These are phyloP conservation scores for Papilio machaon DNA, from an alignment of 1,140 invertebrate species.

Conservation along the genomic window DNA sequence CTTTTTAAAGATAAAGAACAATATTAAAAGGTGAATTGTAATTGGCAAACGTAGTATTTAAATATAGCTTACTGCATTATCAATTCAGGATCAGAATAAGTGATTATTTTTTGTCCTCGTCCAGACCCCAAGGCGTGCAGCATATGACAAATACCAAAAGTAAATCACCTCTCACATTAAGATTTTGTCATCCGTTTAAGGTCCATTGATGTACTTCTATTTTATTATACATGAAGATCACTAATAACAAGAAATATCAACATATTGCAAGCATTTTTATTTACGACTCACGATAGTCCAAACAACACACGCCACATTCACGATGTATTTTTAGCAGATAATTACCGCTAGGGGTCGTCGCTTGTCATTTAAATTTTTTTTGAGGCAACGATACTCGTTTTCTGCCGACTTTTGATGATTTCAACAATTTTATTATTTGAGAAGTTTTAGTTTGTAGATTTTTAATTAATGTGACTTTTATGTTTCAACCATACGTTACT, in stretches of 20 bases:
- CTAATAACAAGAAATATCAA: slow-evolving; percentile 66
- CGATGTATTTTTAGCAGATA: slow-evolving; percentile 76
- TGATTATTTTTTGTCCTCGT: slow-evolving; percentile 82
- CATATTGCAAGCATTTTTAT: slow-evolving; percentile 77
- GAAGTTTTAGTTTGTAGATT: neutral
- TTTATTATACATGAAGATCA: slow-evolving; percentile 65
- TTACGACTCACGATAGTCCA: slow-evolving; percentile 80
- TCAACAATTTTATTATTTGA: neutral
- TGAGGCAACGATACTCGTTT: slow-evolving; percentile 25
- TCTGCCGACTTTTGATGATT: neutral
- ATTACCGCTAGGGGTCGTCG: slow-evolving; percentile 72
- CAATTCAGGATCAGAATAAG: slow-evolving; percentile 78
- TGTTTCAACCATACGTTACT: too few relatives aligned
- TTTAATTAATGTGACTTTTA: too few relatives aligned
- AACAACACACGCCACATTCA: slow-evolving; percentile 83
- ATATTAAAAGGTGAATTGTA: neutral
- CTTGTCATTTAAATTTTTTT: slow-evolving; percentile 50
- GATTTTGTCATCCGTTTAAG: slow-evolving; percentile 58
- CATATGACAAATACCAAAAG: slow-evolving; percentile 78
- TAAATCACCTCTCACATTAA: slow-evolving; percentile 59
- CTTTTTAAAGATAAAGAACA: neutral
- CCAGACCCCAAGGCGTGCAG: slow-evolving; percentile 80
- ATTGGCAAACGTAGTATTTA: slow-evolving; percentile 46
- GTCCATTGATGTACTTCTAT: slow-evolving; percentile 55
- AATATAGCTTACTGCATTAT: slow-evolving; percentile 80